Conservation (phyloP, 2,888 invertebrate genomes). For the Cephus nigrinus region DNA sequence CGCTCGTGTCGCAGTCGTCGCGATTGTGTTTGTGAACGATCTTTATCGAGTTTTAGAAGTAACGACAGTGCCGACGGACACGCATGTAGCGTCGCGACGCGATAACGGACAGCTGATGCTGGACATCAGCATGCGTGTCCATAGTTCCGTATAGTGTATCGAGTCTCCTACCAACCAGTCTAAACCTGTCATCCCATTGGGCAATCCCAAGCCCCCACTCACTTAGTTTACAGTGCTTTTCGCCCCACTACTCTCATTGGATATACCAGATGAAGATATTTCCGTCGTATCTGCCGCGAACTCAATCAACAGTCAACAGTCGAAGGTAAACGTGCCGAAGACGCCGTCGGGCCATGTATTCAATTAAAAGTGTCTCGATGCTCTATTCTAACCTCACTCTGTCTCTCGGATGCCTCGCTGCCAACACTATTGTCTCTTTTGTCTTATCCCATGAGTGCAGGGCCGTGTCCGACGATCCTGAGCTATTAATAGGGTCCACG, state of each 20-base stretch:
- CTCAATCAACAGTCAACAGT: background rate
- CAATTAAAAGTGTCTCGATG: background rate
- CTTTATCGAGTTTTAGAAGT: background rate
- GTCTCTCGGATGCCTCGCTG: background rate
- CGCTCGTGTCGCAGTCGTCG: background rate
- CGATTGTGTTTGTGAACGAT: background rate
- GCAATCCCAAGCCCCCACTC: background rate
- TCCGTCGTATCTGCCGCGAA: background rate
- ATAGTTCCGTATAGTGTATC: background rate
- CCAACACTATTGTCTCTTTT: background rate
- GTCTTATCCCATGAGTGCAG: background rate
- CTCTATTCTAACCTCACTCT: background rate
- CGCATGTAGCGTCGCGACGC: background rate
- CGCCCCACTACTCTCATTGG: background rate
- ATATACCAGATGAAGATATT: background rate
- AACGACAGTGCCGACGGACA: background rate
- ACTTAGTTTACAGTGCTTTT: background rate
- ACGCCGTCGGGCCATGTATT: background rate
- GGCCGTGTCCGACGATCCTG: background rate
- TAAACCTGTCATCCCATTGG: background rate
- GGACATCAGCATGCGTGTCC: background rate
- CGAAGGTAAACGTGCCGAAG: background rate
- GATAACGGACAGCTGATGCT: conserved; percentile 3
- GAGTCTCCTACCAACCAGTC: background rate
- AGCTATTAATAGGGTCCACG: conserved; percentile 30